Conservation (phyloP, 2,113 vertebrate genomes). For the Mirounga angustirostris region DNA sequence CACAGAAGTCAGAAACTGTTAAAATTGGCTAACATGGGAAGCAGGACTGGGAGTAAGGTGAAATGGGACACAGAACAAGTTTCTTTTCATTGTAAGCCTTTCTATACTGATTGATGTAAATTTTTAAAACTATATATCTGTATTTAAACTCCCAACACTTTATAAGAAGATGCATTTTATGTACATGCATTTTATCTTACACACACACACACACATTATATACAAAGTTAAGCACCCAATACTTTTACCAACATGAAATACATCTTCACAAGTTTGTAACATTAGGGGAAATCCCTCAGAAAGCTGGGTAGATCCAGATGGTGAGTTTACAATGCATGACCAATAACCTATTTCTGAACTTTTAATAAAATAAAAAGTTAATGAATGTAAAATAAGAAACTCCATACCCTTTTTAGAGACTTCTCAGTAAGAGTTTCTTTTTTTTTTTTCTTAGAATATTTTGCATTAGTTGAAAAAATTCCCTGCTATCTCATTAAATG, state of each 20-base stretch:
- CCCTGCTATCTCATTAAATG: neutral
- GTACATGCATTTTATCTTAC: neutral
- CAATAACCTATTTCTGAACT: conserved; percentile 51
- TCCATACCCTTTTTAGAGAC: conserved; percentile 43
- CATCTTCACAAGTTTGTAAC: neutral
- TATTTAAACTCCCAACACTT: neutral
- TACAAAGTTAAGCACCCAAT: neutral
- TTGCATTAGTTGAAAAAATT: conserved; percentile 41
- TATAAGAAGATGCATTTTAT: neutral
- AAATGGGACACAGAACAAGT: neutral
- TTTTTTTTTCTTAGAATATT: neutral
- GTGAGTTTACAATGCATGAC: conserved; percentile 56
- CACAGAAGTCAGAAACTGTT: neutral
- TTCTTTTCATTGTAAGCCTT: neutral
- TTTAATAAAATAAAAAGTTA: conserved; percentile 70
- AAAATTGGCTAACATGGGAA: neutral
- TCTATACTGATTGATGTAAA: neutral
- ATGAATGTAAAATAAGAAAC: conserved; percentile 53
- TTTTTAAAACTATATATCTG: neutral
- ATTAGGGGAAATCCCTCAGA: conserved; percentile 69
- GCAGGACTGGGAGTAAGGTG: neutral
- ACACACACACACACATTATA: neutral
- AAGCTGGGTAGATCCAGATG: conserved; percentile 2
- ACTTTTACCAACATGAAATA: conserved; percentile 18
- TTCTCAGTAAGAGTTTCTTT: conserved; percentile 42